Conservation (phyloP, 2,888 invertebrate species). For the Acrobasis suavella region DNA sequence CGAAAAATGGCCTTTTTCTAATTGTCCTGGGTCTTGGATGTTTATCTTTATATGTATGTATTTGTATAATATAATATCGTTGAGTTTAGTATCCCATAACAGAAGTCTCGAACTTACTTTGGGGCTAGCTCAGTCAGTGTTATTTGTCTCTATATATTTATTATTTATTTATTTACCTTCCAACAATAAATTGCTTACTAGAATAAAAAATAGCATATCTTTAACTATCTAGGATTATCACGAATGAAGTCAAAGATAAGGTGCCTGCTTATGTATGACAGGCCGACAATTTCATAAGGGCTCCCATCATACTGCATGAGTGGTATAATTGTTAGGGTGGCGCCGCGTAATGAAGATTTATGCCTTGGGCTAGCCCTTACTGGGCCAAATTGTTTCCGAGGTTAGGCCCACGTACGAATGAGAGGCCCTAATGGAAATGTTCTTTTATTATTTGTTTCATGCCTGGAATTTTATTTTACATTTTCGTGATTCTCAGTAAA, state of each 20-base stretch:
- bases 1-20: too few species aligned
- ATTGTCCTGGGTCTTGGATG: too few species aligned
- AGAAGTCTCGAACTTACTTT: too few species aligned
- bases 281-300: constrained; percentile 24
- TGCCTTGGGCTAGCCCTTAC: constrained; percentile 25
- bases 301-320: constrained; percentile 32
- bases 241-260: constrained; percentile 8
- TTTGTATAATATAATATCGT: too few species aligned
- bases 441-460: constrained; percentile 14
- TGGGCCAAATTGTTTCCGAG: constrained; percentile 26
- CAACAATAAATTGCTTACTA: too few species aligned
- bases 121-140: too few species aligned
- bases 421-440: constrained; percentile 18
- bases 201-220: too few species aligned
- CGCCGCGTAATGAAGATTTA: constrained; percentile 36
- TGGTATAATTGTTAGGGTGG: constrained; percentile 32
- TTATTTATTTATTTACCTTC: too few species aligned
- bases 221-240: background rate
- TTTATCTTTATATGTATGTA: too few species aligned
- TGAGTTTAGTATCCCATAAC: too few species aligned
- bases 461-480: constrained; percentile 3
- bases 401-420: constrained; percentile 23
- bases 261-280: constrained; percentile 5
- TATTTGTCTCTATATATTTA: too few species aligned
- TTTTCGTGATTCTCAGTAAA: background rate